phyloP scores from a whole-genome alignment of 1,140 invertebrate species.

The Cydia strobilella region DNA sequence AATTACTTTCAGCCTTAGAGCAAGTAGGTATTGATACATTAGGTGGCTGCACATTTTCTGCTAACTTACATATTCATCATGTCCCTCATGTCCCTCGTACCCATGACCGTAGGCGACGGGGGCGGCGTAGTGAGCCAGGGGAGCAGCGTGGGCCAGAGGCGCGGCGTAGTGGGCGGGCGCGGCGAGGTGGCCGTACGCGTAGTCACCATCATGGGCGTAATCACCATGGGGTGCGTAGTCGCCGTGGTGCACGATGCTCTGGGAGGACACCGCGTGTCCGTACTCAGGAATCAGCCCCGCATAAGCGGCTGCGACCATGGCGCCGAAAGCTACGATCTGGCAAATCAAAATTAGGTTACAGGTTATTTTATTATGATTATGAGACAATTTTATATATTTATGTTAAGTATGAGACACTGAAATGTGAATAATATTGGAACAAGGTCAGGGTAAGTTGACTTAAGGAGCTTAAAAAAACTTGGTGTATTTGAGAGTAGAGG shows the following conservation, averaged over 20 bases:
- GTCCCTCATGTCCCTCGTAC: slow-evolving; percentile 41
- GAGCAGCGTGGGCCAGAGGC: slow-evolving; percentile 29
- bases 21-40: not conserved
- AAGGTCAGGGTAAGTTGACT: not conserved
- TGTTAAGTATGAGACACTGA: not conserved
- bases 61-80: slow-evolving; percentile 35
- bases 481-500: too few species aligned
- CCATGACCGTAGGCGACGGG: slow-evolving; percentile 45
- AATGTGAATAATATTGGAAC: not conserved
- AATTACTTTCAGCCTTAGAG: too few species aligned
- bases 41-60: not conserved
- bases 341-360: not conserved
- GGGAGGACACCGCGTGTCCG: slow-evolving; percentile 39
- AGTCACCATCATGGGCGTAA: not conserved
- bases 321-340: slow-evolving; percentile 34
- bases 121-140: slow-evolving; percentile 35
- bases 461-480: too few species aligned
- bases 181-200: slow-evolving; percentile 9
- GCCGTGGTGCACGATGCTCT: slow-evolving; percentile 42
- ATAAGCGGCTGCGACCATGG: slow-evolving; percentile 33
- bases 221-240: slow-evolving; percentile 20
- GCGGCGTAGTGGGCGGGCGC: slow-evolving; percentile 33
- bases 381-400: not conserved
- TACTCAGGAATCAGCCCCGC: slow-evolving; percentile 33
- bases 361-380: not conserved